Evolutionary conservation across 1,140 invertebrate species (phyloP).

Genomic region (Phymastichus coffea): DNA sequence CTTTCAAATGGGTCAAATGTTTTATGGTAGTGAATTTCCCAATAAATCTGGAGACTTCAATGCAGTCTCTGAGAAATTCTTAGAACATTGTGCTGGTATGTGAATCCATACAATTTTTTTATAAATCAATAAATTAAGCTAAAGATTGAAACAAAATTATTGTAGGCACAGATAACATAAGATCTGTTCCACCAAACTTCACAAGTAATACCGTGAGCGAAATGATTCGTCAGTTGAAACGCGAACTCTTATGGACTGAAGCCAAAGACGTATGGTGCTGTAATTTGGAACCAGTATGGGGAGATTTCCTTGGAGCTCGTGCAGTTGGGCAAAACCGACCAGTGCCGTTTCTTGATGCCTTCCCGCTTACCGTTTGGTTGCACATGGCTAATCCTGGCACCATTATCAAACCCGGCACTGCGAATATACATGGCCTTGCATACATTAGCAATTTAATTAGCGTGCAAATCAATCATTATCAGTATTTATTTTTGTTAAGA

Average conservation of each 20-base stretch:
- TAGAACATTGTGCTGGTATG: conserved; percentile 71
- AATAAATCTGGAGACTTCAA: conserved; percentile 64
- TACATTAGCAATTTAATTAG: conserved; percentile 78
- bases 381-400: conserved; percentile 48
- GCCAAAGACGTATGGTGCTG: conserved; percentile 86
- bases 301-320: conserved; percentile 82
- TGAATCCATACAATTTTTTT: conserved; percentile 20
- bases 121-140: too few species aligned
- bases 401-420: conserved; percentile 34
- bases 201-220: conserved; percentile 54
- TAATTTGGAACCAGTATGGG: conserved; percentile 86
- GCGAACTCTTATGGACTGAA: conserved; percentile 79
- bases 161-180: conserved; percentile 58
- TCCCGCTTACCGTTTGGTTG: conserved; percentile 84
- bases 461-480: conserved; percentile 89
- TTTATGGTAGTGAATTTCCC: conserved; percentile 73
- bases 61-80: conserved; percentile 73
- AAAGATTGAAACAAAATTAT: too few species aligned
- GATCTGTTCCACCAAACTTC: conserved; percentile 48
- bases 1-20: conserved; percentile 72
- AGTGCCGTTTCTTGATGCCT: conserved; percentile 85
- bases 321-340: conserved; percentile 72
- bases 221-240: conserved; percentile 53
- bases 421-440: conserved; percentile 69
- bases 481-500: conserved; percentile 84